Evolutionary conservation across 92 coral and sea anemone genomes (phyloP), one percentile per base, ranked within the genome.

Genomic region (Phymanthus crucifer): DNA sequence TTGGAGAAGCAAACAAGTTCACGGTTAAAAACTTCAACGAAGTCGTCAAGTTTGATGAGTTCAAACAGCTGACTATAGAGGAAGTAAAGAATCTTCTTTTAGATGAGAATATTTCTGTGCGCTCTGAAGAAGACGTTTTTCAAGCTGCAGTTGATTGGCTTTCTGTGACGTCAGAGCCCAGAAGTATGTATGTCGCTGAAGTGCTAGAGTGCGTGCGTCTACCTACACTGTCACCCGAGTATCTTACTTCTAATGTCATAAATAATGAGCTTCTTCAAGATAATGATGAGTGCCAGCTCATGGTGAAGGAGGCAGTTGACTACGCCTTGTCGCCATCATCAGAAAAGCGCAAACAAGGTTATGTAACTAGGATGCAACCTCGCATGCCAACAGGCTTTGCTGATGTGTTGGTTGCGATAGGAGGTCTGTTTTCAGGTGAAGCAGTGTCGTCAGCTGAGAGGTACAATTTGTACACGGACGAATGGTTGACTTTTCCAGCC

Each of bases 51-150:
- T 86, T 80, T 81, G 98, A 93, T 31, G 98, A 95, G 84, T 95
- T 93, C 66, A 76, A 84, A 14, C 61, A 79, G 17, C 82, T 95
- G 82, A 70, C 95, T 7, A 68, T 89, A 50, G 86, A 93, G 29
- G 92, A 91, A 45, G 92, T 89, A 40, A 95, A 95, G 46, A 67
- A 83, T 18, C 84, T 95, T 58, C 71, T 95, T 32, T 70, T 74
- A 50, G 90, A 95, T 77, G 97, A 93, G 70, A 95, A 90, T 76
- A 83, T 95, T 19, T 88, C 93, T 50, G 87, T 95, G 48, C 87
- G 91, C 46, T 92, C 98, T 21, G 98, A 95, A 73, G 98, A 95
- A 84, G 97, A 89, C 71, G 97, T 95, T 24, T 95, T 81, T 65
- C 79, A 89, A 48, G 98, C 98, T 13, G 98, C 98, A 29, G 27